phyloP scores from a whole-genome alignment of 2,888 invertebrate genomes.

The Ptychoptera albimana region DNA sequence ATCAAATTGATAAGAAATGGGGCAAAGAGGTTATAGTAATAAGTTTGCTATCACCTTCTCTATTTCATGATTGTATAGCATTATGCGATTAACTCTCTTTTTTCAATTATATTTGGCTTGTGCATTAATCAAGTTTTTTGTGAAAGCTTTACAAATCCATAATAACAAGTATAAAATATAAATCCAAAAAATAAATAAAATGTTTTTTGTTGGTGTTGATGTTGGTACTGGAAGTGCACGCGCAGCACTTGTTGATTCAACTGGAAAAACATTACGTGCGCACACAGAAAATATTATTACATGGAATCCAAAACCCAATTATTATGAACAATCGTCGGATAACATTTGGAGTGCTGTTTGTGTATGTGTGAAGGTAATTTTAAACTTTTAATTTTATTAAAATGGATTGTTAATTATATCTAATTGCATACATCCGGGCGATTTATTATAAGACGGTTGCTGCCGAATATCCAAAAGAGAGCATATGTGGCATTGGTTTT shows the following conservation, averaged over 20 bases:
- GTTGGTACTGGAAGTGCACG: slow-evolving; percentile 86
- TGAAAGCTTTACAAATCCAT: too few species aligned
- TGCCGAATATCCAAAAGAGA: slow-evolving; percentile 33
- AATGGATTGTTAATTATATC: background rate
- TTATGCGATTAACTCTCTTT: too few species aligned
- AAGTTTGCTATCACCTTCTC: too few species aligned
- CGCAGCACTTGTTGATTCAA: slow-evolving; percentile 57
- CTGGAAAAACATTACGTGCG: slow-evolving; percentile 49
- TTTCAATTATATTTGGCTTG: too few species aligned
- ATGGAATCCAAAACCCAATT: slow-evolving; percentile 59
- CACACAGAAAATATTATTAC: slow-evolving; percentile 51
- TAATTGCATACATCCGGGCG: background rate
- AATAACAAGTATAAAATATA: too few species aligned
- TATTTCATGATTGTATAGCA: too few species aligned
- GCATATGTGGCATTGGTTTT: slow-evolving; percentile 78
- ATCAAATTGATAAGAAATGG: too few species aligned
- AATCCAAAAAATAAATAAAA: background rate
- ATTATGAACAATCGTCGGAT: slow-evolving; percentile 81
- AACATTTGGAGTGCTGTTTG: slow-evolving; percentile 65
- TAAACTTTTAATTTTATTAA: background rate
- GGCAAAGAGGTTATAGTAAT: too few species aligned
- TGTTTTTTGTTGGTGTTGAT: slow-evolving; percentile 72
- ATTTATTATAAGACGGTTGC: slow-evolving; percentile 40
- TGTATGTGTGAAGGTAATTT: slow-evolving; percentile 54
- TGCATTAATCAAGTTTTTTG: too few species aligned